phyloP scores from a whole-genome alignment of 2,113 vertebrate species.

The Lynx canadensis region DNA sequence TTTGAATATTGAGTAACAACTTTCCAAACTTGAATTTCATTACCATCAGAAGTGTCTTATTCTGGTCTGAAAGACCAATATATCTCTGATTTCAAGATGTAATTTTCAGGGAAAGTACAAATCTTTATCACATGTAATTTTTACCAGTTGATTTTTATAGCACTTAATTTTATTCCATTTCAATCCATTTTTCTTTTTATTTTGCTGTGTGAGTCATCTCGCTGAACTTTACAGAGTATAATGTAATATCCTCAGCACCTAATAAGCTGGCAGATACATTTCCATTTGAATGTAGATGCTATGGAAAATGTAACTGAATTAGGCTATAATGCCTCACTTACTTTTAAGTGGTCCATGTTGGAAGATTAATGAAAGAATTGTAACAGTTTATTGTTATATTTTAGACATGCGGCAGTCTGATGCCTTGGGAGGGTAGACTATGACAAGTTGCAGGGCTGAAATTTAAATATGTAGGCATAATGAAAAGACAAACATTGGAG shows the following conservation, averaged over 20 bases:
- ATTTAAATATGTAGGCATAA: conserved; percentile 33
- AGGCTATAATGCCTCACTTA: not conserved
- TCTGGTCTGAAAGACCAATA: not conserved
- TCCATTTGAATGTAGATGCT: conserved; percentile 25
- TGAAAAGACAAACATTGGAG: not conserved
- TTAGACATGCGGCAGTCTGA: conserved; percentile 36
- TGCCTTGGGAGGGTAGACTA: not conserved
- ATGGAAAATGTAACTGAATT: conserved; percentile 10
- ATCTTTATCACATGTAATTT: conserved; percentile 10
- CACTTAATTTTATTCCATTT: conserved; percentile 56
- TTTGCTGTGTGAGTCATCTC: conserved; percentile 54
- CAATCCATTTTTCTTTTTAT: conserved; percentile 5
- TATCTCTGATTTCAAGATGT: conserved; percentile 19
- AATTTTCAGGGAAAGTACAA: conserved; percentile 30
- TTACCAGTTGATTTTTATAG: conserved; percentile 58
- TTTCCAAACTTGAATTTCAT: conserved; percentile 51
- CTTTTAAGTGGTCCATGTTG: conserved; percentile 31
- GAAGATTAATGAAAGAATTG: conserved; percentile 48
- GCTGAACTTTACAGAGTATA: not conserved
- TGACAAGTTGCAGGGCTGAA: conserved; percentile 39
- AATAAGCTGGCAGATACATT: conserved; percentile 43
- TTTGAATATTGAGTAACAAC: not conserved
- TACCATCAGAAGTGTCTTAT: not conserved
- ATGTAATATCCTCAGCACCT: not conserved
- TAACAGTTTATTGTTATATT: conserved; percentile 48